These are phyloP conservation scores for Lymantria dispar DNA, from an alignment of 2,888 invertebrate species.

Conservation along the genomic window DNA sequence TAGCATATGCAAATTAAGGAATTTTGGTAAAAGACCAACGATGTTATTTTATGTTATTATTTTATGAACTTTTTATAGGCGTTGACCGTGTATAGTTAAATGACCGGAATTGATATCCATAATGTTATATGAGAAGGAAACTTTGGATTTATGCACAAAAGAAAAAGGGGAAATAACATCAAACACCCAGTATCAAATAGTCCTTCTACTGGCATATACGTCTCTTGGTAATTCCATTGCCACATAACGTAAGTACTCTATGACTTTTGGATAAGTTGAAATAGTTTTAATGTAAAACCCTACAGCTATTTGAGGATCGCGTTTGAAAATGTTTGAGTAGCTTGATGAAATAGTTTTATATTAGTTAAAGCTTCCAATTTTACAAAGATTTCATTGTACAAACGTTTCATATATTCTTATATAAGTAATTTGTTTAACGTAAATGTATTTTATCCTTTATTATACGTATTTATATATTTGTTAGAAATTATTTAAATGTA, in stretches of 20 bases:
- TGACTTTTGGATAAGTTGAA: constrained; percentile 19
- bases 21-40: constrained; percentile 36
- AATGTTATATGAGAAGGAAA: constrained; percentile 54
- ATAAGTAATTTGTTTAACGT: constrained; percentile 3
- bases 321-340: constrained; percentile 25
- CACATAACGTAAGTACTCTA: constrained; percentile 24
- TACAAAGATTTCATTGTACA: neutral
- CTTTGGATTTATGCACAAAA: constrained; percentile 28
- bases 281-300: constrained; percentile 7
- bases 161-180: constrained; percentile 20
- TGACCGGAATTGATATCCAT: constrained; percentile 50
- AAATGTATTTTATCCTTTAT: too few species aligned
- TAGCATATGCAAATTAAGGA: constrained; percentile 20
- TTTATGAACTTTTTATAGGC: constrained; percentile 58
- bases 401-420: neutral
- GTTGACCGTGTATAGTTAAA: constrained; percentile 50
- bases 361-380: constrained; percentile 10
- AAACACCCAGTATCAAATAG: constrained; percentile 36
- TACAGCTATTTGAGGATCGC: constrained; percentile 15
- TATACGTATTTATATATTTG: too few species aligned
- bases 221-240: constrained; percentile 7
- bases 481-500: too few species aligned
- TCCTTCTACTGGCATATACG: constrained; percentile 27
- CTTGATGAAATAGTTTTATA: constrained; percentile 18
- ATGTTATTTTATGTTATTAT: constrained; percentile 50